Percentiles rank a stretch among this genome's conserved stretches.
Conservation (phyloP, 1,140 invertebrate species). For the Trichoplusia ni region DNA sequence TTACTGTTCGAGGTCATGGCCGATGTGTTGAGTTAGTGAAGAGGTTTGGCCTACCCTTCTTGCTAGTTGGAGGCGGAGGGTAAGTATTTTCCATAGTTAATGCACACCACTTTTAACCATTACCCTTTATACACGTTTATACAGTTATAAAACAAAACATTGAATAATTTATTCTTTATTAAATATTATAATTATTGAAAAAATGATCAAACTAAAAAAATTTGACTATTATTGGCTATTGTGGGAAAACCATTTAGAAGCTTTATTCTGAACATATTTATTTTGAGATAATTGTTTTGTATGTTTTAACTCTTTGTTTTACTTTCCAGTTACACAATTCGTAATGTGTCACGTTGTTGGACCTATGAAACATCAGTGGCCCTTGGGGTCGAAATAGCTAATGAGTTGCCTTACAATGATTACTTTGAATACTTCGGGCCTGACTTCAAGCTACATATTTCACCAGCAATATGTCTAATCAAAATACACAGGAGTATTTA, state of each 20-base stretch:
- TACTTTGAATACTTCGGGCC: conserved; percentile 99
- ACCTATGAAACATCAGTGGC: conserved; percentile 99
- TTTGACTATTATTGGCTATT: too few relatives aligned
- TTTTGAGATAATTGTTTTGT: neutral
- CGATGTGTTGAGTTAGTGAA: conserved; percentile 99
- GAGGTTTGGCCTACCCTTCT: conserved; percentile 96
- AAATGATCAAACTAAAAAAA: too few relatives aligned
- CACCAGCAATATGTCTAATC: conserved; percentile 99
- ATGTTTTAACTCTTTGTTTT: neutral
- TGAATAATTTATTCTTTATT: too few relatives aligned
- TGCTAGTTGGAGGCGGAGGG: conserved; percentile 98
- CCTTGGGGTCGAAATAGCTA: conserved; percentile 96
- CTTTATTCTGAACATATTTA: too few relatives aligned
- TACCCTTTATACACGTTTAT: too few relatives aligned
- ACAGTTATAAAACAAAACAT: too few relatives aligned
- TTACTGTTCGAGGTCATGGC: conserved; percentile 98
- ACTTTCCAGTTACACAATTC: conserved; percentile 90
- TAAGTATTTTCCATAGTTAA: conserved; percentile 49
- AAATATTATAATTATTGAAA: too few relatives aligned
- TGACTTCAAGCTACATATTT: conserved; percentile 99
- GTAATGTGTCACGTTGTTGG: conserved; percentile 99
- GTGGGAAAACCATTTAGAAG: too few relatives aligned
- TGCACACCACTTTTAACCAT: too few relatives aligned
- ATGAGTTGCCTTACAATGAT: conserved; percentile 99
- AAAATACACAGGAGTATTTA: conserved; percentile 98